Base-by-base conservation (phyloP, 2,797 vertebrate species). In the Pogonophryne albipinna region DNA sequence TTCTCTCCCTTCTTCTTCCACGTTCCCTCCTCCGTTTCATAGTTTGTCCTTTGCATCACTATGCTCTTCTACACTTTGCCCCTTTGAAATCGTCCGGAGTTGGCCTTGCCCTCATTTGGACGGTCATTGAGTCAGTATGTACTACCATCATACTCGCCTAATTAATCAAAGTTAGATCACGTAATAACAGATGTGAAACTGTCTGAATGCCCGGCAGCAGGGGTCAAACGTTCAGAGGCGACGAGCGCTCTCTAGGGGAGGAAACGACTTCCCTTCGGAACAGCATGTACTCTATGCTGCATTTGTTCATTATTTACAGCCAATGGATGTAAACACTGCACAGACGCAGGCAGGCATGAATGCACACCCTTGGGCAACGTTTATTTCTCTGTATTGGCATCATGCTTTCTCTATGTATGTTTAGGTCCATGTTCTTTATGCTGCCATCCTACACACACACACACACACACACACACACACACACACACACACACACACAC, bases 161-260 rank as follows among this genome's bases (percentile, higher is more conserved):
- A 89, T 91, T 90, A 78, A 82, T 89, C 86, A 65, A 86, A 88
- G 74, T 27, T 12, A 10, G 55, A 86, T 87, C 75, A 74, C 16
- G 4, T 74, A 72, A 74, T 59, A 79, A 57, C 80, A 84, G 75
- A 88, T 77, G 78, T 59, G 66, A 79, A 62, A 31, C 53, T 59
- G 75, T 71, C 72, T 58, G 46, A 82, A 81, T 76, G 88, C 84
- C 77, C 60, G 12, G 77, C 58, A 66, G 91, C 76, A 2, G 68
- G 76, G 86, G 89, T 94, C 87, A 93, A 82, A 88, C 85, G 90
- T 93, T 94, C 89, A 89, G 12, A 1, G 57, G 11, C 9, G 66
- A 51, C 1, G 47, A 78, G 76, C 52, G 23, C 85, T 34, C 83
- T 83, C 83, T 83, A 72, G 83, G 31, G 83, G 82, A 12, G 71